Evolutionary conservation across 2,113 vertebrate species (phyloP).

Genomic region (Peromyscus californicus): DNA sequence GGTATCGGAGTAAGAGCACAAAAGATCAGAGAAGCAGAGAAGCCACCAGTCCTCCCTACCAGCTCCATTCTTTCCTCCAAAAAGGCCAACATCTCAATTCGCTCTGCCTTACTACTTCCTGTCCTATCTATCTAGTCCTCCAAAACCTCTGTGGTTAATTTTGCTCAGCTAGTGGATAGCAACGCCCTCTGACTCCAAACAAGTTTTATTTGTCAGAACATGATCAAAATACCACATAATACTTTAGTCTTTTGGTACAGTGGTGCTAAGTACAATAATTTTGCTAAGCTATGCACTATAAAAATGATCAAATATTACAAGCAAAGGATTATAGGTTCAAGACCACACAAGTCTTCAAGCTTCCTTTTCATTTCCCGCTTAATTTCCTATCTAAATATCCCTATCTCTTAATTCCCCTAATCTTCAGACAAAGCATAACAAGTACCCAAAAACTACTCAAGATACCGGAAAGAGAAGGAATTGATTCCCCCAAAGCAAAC

Average conservation of each 20-base stretch:
- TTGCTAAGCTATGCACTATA: constrained; percentile 38
- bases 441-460: not conserved
- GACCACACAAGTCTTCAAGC: not conserved
- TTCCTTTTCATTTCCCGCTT: not conserved
- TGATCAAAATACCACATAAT: too few species aligned
- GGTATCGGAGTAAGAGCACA: too few species aligned
- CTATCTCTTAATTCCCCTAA: not conserved
- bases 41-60: too few species aligned
- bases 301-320: constrained; percentile 3
- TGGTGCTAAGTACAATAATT: not conserved
- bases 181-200: too few species aligned
- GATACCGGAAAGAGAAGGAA: constrained; percentile 8
- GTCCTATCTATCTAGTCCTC: too few species aligned
- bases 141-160: too few species aligned
- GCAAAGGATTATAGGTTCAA: constrained; percentile 18
- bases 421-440: not conserved
- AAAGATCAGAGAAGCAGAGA: too few species aligned
- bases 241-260: not conserved
- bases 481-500: constrained; percentile 51
- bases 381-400: not conserved
- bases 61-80: too few species aligned
- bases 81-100: too few species aligned
- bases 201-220: too few species aligned
- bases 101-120: too few species aligned
- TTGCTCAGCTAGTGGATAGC: too few species aligned